Percentiles rank a stretch among this genome's conserved stretches.
These are phyloP conservation scores for Cotesia glomerata DNA, from an alignment of 1,140 invertebrate genomes.

Conservation along the genomic window DNA sequence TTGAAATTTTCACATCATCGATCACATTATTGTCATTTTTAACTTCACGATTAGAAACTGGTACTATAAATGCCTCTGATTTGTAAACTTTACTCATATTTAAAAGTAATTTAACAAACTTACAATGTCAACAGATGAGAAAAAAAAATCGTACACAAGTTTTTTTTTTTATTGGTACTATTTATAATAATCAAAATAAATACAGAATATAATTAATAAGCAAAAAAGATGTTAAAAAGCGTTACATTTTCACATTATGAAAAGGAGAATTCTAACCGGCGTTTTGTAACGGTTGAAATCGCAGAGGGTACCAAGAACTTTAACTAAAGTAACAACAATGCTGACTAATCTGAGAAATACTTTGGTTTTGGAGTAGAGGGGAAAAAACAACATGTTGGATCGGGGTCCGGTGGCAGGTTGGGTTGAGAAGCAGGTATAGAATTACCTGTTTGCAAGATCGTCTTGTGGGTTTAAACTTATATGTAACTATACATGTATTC, in stretches of 20 bases:
- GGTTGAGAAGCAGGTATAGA: conserved; percentile 26
- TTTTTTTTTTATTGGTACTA: not conserved
- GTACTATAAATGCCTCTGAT: conserved; percentile 54
- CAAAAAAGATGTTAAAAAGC: not conserved
- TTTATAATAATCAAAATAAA: not conserved
- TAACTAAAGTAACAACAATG: not conserved
- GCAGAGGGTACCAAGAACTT: not conserved
- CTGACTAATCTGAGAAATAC: not conserved
- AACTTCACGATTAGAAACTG: conserved; percentile 32
- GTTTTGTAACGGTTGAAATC: conserved; percentile 27
- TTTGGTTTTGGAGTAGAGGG: not conserved
- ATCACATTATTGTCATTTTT: conserved; percentile 12
- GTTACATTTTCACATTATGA: conserved; percentile 16
- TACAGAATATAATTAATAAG: not conserved
- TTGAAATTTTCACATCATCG: conserved; percentile 35
- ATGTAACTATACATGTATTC: not conserved
- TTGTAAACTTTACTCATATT: conserved; percentile 39
- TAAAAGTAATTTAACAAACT: not conserved
- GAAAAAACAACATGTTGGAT: conserved; percentile 8
- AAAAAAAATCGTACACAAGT: not conserved
- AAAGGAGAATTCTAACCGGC: conserved; percentile 8
- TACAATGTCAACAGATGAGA: too few relatives aligned
- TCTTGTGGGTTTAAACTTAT: too few relatives aligned
- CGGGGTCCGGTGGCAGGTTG: conserved; percentile 17
- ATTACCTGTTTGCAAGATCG: conserved; percentile 2